These are phyloP conservation scores for Parazoanthus swiftii DNA, from an alignment of 92 coral and sea anemone species.

Conservation along the genomic window DNA sequence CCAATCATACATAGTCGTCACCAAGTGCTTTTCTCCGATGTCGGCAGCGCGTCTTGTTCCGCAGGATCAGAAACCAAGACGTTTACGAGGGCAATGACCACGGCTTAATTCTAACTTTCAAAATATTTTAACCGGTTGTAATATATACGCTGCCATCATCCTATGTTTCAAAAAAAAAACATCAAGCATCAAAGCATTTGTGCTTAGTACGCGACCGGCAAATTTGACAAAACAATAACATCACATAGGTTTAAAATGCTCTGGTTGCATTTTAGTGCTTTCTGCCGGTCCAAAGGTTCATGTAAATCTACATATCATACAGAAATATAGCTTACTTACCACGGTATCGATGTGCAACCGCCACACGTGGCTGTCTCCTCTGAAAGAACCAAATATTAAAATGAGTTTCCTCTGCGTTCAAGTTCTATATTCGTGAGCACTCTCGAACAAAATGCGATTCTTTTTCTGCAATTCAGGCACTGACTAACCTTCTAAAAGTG, in stretches of 20 bases:
- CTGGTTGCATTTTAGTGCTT: constrained; percentile 12
- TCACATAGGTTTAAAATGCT: constrained; percentile 25
- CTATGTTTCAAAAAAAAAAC: background rate
- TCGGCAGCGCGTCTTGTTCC: constrained; percentile 10
- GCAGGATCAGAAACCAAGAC: background rate
- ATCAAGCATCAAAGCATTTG: constrained; percentile 23
- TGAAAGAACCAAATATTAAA: constrained; percentile 59
- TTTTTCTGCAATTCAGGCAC: constrained; percentile 11
- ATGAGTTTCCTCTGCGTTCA: constrained; percentile 44
- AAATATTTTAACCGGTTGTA: background rate
- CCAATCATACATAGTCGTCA: background rate
- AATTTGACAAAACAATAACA: constrained; percentile 46
- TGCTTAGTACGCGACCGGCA: constrained; percentile 40
- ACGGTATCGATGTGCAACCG: constrained; percentile 83
- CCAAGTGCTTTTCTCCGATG: background rate
- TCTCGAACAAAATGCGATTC: background rate
- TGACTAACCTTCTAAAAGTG: constrained; percentile 92
- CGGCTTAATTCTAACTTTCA: background rate
- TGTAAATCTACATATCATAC: background rate
- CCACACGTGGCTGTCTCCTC: constrained; percentile 92
- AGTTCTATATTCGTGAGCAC: constrained; percentile 14
- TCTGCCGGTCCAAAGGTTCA: background rate
- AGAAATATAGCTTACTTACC: constrained; percentile 61
- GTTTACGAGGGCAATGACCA: background rate
- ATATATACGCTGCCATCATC: background rate